Evolutionary conservation across 64 coral and sea anemone species (phyloP), one percentile per base, ranked within the genome.

Genomic region (Montipora cactus): DNA sequence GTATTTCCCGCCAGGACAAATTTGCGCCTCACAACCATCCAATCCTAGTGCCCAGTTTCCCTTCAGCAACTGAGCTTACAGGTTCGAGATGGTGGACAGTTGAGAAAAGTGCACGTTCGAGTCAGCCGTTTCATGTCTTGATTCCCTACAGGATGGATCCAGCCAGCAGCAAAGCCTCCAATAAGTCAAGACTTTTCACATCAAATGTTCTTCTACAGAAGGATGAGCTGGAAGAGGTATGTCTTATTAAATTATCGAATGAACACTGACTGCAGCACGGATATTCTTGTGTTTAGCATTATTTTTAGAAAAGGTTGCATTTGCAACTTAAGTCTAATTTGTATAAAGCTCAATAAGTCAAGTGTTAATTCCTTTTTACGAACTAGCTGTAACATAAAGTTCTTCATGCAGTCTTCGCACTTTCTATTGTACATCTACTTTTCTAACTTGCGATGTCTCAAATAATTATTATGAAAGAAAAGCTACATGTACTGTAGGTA

Each of bases 221-320:
- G 71, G 92, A 93, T 64, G 92, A 93, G 46, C 64, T 93, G 49
- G 92, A 93, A 78, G 92, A 93, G 83, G 92, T 93, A 87, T 18
- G 58, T 49, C 7, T 20, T 9, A 2, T 61, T 10, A 49, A 21
- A 49, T 15, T 11, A 57, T 57, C 53, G 3, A 8, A 8, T 57
- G 53, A 57, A 57, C 53, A 78, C 9, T 18, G 8, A 48, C 44
- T 15, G 3, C 44, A 49, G 46, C 20, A 71, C 0, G 53, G 37
- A 37, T 37, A 37, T 37, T 37, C 37, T 37, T 37, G 37, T 37
- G 37, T 37, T 37, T 37, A 37, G 37, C 37, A 37, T 37, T 37
- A 37, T 37, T 2, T 37, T 37, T 37, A 37, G 37, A 37, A 37
- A 37, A 37, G 37, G 37, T 37, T 37, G 37, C 37, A 37, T 37